Evolutionary conservation across 2,888 invertebrate species (phyloP), one percentile per base, ranked within the genome.

Genomic region (Cylindroiulus punctatus): DNA sequence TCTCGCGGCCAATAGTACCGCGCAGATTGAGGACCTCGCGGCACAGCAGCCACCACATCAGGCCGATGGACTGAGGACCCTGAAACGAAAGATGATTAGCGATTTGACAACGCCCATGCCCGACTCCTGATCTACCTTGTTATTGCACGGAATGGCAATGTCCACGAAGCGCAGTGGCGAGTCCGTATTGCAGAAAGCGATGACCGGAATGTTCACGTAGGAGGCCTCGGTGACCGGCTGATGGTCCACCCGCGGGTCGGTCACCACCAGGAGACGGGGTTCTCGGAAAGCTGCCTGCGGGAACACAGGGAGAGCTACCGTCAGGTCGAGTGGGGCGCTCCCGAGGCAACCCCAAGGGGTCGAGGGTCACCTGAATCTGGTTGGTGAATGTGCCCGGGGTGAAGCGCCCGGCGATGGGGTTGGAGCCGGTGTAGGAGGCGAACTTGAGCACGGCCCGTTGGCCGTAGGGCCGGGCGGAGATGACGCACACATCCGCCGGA

Each of bases 31-130:
- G 93, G 40, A 94, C 93, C 92, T 99, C 99, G 89, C 99, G 95
- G 4, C 99, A 97, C 90, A 99, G 93, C 90, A 99, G 92, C 99
- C 99, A 99, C 98, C 98, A 99, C 96, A 99, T 97, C 89, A 99
- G 93, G 92, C 99, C 99, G 90, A 99, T 97, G 85, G 98, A 98
- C 92, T 98, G 96, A 26, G 95, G 93, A 85, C 97, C 95, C 94
- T 95, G n/a, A n/a, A n/a, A 26, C 12, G 5, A 22, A 14, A 26
- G 19, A 0, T 19, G 19, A 52, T 1, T 19, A 14, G 19, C 47
- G 12, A 12, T 47, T 47, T 1, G 47, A 17, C 10, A 1, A 19
- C 1, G 52, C 19, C 52, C 17, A 52, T 19, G 19, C 19, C 19
- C 4, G 19, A 4, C n/a, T n/a, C n/a, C n/a, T 4, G 52, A 52